Evolutionary conservation across 1,140 invertebrate species (phyloP).

Genomic region (Anadara kagoshimensis): DNA sequence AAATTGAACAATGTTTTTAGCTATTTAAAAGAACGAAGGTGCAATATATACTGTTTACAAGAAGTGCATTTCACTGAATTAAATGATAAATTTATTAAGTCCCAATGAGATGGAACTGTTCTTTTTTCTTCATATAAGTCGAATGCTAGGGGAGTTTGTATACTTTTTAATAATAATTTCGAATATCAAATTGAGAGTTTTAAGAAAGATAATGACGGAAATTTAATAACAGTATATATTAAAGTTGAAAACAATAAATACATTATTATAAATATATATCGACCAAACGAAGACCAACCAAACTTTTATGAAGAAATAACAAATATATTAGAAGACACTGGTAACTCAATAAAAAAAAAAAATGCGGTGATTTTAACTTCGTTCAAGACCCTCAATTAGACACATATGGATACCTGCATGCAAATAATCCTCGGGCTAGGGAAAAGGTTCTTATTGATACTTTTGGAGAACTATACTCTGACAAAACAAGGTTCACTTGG

Average conservation of each 20-base stretch:
- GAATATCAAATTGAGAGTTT: background rate
- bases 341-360: conserved; percentile 6
- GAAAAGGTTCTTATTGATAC: conserved; percentile 10
- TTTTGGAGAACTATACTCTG: conserved; percentile 8
- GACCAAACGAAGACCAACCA: conserved; percentile 18
- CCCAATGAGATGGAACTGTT: background rate
- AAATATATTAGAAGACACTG: conserved; percentile 9
- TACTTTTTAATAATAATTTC: too few relatives aligned
- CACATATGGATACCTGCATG: conserved; percentile 7
- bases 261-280: conserved; percentile 15
- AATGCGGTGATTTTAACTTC: conserved; percentile 35
- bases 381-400: conserved; percentile 15
- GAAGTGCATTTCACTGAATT: conserved; percentile 19
- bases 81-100: too few relatives aligned
- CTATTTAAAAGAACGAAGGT: conserved; percentile 11
- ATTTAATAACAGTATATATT: conserved; percentile 7
- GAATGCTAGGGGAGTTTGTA: conserved; percentile 14
- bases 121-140: conserved; percentile 15
- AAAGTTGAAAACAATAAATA: background rate
- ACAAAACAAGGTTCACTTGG: conserved; percentile 1
- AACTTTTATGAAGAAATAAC: conserved; percentile 14
- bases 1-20: conserved; percentile 9
- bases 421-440: conserved; percentile 15
- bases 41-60: conserved; percentile 19
- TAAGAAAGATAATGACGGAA: conserved; percentile 2